phyloP scores from a whole-genome alignment of 2,888 invertebrate genomes.

The Metellina segmentata region DNA sequence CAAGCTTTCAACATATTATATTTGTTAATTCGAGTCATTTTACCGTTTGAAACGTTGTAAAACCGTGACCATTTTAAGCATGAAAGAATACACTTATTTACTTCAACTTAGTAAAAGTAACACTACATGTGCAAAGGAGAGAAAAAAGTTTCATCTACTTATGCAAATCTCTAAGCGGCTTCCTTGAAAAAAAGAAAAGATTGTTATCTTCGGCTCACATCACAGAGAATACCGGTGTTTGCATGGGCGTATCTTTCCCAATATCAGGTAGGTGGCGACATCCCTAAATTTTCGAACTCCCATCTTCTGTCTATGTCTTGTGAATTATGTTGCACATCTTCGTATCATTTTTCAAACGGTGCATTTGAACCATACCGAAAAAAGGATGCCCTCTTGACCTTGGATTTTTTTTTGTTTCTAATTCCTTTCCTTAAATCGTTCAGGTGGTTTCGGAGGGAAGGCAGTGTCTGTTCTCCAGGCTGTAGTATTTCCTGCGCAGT shows the following conservation, averaged over 20 bases:
- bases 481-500: constrained; percentile 29
- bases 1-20: too few species aligned
- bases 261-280: constrained; percentile 59
- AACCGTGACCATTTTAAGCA: too few species aligned
- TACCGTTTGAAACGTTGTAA: too few species aligned
- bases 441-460: constrained; percentile 24
- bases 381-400: constrained; percentile 36
- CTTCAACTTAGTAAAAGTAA: too few species aligned
- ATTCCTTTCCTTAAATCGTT: constrained; percentile 16
- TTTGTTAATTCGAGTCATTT: too few species aligned
- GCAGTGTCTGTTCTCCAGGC: constrained; percentile 20
- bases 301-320: constrained; percentile 26
- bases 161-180: not conserved
- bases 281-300: constrained; percentile 59
- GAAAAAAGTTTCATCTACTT: not conserved
- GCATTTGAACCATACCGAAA: constrained; percentile 55
- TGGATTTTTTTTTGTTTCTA: not conserved
- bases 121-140: not conserved
- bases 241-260: constrained; percentile 39
- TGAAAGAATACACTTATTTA: too few species aligned
- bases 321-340: constrained; percentile 74
- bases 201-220: not conserved
- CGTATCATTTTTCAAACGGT: constrained; percentile 71
- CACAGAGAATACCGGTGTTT: constrained; percentile 30
- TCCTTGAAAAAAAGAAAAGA: not conserved